Conservation (phyloP, 2,888 invertebrate genomes). For the Chydorus sphaericus region DNA sequence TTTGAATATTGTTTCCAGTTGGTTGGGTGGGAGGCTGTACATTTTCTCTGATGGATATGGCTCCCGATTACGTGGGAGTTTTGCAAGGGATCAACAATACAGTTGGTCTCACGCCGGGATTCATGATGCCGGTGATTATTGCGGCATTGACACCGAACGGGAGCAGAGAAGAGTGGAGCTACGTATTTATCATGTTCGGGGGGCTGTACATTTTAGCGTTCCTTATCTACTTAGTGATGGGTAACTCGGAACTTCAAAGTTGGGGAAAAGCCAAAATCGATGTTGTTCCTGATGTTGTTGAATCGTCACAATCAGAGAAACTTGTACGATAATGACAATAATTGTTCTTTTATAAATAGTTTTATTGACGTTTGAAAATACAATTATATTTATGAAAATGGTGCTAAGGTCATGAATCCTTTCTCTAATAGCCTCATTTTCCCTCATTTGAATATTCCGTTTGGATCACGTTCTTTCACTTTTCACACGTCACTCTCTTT, state of each 20-base stretch:
- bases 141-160: constrained; percentile 25
- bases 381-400: no score
- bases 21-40: constrained; percentile 29
- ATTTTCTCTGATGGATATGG: constrained; percentile 33
- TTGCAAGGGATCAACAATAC: constrained; percentile 33
- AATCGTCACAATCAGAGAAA: no score
- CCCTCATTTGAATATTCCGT: no score
- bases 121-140: constrained; percentile 29
- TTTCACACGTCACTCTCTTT: not conserved
- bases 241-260: not conserved
- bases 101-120: constrained; percentile 31
- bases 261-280: constrained; percentile 1
- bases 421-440: no score
- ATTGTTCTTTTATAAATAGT: no score
- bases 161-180: constrained; percentile 1
- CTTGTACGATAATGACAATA: no score
- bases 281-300: not conserved
- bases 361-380: no score
- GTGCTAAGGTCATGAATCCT: no score
- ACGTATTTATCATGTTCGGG: constrained; percentile 3
- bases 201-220: not conserved
- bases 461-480: no score
- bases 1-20: no score
- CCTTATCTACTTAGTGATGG: not conserved
- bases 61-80: constrained; percentile 33